Percentiles rank a stretch among this genome's conserved stretches.
Evolutionary conservation across 2,888 invertebrate species (phyloP).

Genomic region (Dendrolimus pini): DNA sequence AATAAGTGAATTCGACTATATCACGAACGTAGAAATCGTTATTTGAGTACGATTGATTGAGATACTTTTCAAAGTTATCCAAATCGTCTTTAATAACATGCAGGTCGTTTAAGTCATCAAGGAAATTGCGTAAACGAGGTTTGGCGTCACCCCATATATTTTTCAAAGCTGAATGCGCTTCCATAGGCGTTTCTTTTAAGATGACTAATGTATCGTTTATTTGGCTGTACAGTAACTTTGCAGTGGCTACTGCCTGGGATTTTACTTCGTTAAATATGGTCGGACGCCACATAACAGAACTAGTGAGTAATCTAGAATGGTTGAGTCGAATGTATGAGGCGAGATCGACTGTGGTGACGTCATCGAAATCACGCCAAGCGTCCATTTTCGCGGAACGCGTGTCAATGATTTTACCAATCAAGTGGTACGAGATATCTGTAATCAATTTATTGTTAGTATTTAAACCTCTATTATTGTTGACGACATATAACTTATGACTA

Average conservation of each 20-base stretch:
- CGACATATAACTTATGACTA: too few species aligned
- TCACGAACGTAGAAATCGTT: slow-evolving; percentile 92
- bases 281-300: slow-evolving; percentile 88
- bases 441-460: slow-evolving; percentile 4
- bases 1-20: slow-evolving; percentile 81
- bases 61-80: slow-evolving; percentile 80
- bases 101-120: slow-evolving; percentile 84
- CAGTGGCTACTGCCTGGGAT: slow-evolving; percentile 37
- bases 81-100: slow-evolving; percentile 83
- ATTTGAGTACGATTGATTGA: slow-evolving; percentile 86
- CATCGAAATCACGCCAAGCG: slow-evolving; percentile 89
- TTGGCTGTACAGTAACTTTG: slow-evolving; percentile 59
- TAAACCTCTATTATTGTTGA: too few species aligned
- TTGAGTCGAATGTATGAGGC: slow-evolving; percentile 88
- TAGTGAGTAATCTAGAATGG: slow-evolving; percentile 88
- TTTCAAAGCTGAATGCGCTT: slow-evolving; percentile 80
- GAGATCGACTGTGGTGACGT: slow-evolving; percentile 85
- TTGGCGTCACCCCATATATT: slow-evolving; percentile 87
- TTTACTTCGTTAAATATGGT: slow-evolving; percentile 77
- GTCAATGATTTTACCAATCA: slow-evolving; percentile 86
- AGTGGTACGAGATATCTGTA: slow-evolving; percentile 75
- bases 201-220: slow-evolving; percentile 61
- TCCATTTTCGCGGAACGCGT: slow-evolving; percentile 85
- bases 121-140: slow-evolving; percentile 80
- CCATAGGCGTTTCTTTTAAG: slow-evolving; percentile 77